Conservation (phyloP, 2,888 invertebrate species). For the Gari tellinella region DNA sequence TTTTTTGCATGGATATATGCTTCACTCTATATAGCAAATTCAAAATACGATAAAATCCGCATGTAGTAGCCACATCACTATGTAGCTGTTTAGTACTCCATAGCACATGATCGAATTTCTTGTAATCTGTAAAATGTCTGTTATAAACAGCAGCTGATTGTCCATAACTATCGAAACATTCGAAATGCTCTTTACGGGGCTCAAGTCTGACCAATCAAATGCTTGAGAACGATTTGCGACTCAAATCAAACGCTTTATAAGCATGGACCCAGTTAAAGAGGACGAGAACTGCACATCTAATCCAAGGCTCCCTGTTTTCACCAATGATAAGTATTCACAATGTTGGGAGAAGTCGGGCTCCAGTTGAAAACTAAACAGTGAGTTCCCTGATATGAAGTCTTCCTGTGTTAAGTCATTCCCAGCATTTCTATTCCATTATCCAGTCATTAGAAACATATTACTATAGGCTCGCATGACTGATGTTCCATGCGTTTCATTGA, state of each 20-base stretch:
- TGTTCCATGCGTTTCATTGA: slow-evolving; percentile 13
- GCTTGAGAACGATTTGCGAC: neutral
- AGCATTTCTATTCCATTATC: slow-evolving; percentile 12
- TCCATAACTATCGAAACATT: slow-evolving; percentile 44
- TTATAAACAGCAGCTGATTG: slow-evolving; percentile 9
- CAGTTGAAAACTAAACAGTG: slow-evolving; percentile 26
- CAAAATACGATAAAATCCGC: no score
- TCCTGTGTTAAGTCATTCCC: slow-evolving; percentile 25
- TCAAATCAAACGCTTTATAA: no score
- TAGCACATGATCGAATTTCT: neutral
- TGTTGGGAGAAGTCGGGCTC: slow-evolving; percentile 21
- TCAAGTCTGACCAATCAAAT: slow-evolving; percentile 23
- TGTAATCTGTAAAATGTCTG: slow-evolving; percentile 2
- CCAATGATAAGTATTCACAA: slow-evolving; percentile 25
- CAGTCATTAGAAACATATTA: slow-evolving; percentile 5
- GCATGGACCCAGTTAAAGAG: slow-evolving; percentile 7
- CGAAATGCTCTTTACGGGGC: slow-evolving; percentile 3
- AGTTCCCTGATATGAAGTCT: slow-evolving; percentile 11
- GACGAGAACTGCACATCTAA: slow-evolving; percentile 36
- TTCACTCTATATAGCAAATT: no score
- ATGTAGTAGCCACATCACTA: neutral
- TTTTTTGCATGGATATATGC: no score
- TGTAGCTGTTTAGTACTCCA: neutral
- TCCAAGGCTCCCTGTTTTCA: slow-evolving; percentile 33
- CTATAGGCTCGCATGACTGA: slow-evolving; percentile 19